phyloP scores from a whole-genome alignment of 1,140 invertebrate genomes.

The Aphidius gifuensis region DNA sequence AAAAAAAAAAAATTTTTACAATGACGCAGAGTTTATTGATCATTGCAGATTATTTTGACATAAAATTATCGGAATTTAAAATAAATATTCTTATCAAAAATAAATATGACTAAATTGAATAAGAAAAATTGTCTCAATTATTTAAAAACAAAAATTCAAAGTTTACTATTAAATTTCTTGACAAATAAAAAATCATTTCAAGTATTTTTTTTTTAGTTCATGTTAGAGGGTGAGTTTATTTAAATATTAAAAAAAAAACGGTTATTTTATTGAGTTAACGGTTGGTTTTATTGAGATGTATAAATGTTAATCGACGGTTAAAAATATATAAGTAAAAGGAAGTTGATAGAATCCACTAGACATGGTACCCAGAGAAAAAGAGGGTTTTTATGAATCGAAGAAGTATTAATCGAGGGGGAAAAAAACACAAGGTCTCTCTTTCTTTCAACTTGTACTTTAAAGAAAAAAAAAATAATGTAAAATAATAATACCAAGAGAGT shows the following conservation, averaged over 20 bases:
- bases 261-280: background rate
- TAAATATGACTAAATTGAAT: no score
- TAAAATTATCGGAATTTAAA: no score
- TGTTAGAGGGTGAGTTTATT: background rate
- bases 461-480: background rate
- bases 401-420: conserved; percentile 24
- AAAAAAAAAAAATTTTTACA: no score
- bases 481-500: conserved; percentile 12
- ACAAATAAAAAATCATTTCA: no score
- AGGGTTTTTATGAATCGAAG: background rate
- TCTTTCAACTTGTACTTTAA: no score
- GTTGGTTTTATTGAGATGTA: no score
- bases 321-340: background rate
- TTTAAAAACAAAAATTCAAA: no score
- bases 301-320: background rate
- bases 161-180: no score
- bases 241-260: background rate
- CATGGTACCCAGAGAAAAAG: background rate
- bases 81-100: no score
- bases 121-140: no score
- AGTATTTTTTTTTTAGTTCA: no score
- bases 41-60: background rate
- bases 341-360: background rate
- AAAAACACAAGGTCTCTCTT: conserved; percentile 6
- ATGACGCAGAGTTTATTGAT: background rate